Evolutionary conservation across 2,797 vertebrate species (phyloP), one percentile per base, ranked within the genome.

Genomic region (Peromyscus eremicus): DNA sequence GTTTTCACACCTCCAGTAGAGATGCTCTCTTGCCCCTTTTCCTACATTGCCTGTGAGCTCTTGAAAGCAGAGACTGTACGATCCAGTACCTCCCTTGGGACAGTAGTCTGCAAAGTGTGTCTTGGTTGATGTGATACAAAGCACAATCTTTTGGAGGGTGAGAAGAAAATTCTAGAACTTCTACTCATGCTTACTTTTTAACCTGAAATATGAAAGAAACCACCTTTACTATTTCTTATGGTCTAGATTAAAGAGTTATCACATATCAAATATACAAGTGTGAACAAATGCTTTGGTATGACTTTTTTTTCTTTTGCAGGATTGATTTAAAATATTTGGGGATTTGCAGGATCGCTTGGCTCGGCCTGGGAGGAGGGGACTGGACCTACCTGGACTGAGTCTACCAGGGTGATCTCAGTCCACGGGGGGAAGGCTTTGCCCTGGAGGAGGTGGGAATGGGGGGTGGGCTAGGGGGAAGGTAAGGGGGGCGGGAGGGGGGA

Each of bases 81-180:
- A 32, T 6, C 11, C 3, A 12, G 1, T 71, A 1, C 46, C 3
- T 13, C 49, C 17, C 70, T 81, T 2, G 11, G n/a, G 37, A 23
- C 13, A 68, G 34, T 8, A 6, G 37, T 68, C 85, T 13, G 3
- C 52, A 87, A 95, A 76, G 14, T 32, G 1, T 71, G 13, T 5
- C 13, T 60, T 16, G 9, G 3, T 21, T 81, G 17, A 6, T 2
- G 3, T 27, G 2, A 70, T 32, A 0, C 40, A 55, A 92, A 82
- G 29, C 77, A 32, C 27, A 5, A 23, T 32, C 52, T 43, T 60
- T 43, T 43, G 43, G 52, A 92, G 29, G 84, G 12, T n/a, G 70
- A 6, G 37, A 85, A 94, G 7, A 60, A 94, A 87, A 80, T 62
- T 79, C 49, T 80, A 77, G 57, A 97, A 64, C 16, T 80, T 94